Evolutionary conservation across 1,140 invertebrate genomes (phyloP), one percentile per base, ranked within the genome.

Genomic region (Drosophila sucinea): DNA sequence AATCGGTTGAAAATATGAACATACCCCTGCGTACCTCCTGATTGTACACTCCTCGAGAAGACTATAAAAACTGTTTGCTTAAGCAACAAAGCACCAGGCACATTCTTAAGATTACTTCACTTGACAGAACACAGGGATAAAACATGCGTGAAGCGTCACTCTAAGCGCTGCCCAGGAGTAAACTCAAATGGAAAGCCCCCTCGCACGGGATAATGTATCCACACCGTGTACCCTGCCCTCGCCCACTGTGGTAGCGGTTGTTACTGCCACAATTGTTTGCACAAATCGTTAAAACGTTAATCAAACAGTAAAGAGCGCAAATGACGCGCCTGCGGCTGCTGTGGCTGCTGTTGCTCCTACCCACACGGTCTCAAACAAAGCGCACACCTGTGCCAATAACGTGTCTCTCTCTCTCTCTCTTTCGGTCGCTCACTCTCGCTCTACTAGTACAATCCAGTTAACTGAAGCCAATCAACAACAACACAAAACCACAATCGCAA

Each of bases 271-370:
- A 86, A 83, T 86, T 86, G 84, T 86, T 87, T 86, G 83, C 83
- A 51, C 79, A 86, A 86, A 86, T 86, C 83, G 83, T 86, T 86
- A 86, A 87, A 86, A 74, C 83, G 79, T 85, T 87, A 86, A 86
- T 86, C 83, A 86, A 87, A 86, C 79, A 87, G 76, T 67, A 80
- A 87, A 87, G 84, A 86, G 73, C 77, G 77, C 76, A 82, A 79
- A 76, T 85, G 77, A 82, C 76, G 68, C 74, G 81, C 65, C 75
- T 61, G 71, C 67, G 60, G 65, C 47, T 38, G 38, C 55, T 61
- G 60, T 41, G 27, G 60, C 35, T 32, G 5, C n/a, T 47, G 41
- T 51, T 51, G 23, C 23, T 27, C 23, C 23, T 51, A 27, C 23
- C 44, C 58, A 66, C 38, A 65, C 51, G 64, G 64, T 60, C 35